These are phyloP conservation scores for Agrenia bidenticulata DNA, from an alignment of 2,888 invertebrate genomes.

Conservation along the genomic window DNA sequence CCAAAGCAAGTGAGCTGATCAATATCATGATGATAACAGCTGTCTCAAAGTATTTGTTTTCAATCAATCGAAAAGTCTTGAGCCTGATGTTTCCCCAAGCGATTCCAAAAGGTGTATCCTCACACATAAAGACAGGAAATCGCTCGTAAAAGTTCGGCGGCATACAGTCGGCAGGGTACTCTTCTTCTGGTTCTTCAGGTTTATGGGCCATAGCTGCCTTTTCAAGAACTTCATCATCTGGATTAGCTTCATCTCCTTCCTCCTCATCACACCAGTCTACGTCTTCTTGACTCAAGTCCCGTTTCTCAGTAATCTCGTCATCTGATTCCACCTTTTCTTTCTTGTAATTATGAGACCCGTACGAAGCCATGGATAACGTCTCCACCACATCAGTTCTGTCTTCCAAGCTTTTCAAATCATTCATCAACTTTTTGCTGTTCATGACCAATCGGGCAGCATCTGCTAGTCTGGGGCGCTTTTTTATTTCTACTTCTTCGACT, in stretches of 20 bases:
- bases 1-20: conserved; percentile 94
- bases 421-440: conserved; percentile 44
- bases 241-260: conserved; percentile 69
- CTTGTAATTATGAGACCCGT: conserved; percentile 48
- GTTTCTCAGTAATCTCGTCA: neutral
- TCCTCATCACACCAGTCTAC: conserved; percentile 14
- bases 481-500: conserved; percentile 1
- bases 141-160: conserved; percentile 16
- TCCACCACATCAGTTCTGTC: conserved; percentile 26
- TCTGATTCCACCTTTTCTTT: conserved; percentile 1
- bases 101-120: conserved; percentile 65
- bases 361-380: conserved; percentile 47
- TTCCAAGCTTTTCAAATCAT: conserved; percentile 24
- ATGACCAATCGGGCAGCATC: conserved; percentile 48
- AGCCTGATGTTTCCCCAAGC: conserved; percentile 90
- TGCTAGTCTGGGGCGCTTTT: conserved; percentile 42
- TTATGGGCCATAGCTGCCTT: conserved; percentile 57
- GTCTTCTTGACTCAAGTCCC: conserved; percentile 11
- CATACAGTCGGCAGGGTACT: conserved; percentile 19
- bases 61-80: conserved; percentile 93
- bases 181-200: conserved; percentile 19
- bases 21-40: conserved; percentile 98
- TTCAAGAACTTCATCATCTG: conserved; percentile 66
- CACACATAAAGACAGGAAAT: conserved; percentile 14
- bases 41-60: conserved; percentile 99